phyloP scores from a whole-genome alignment of 1,140 invertebrate genomes.

The Drosophila ogumai region DNA sequence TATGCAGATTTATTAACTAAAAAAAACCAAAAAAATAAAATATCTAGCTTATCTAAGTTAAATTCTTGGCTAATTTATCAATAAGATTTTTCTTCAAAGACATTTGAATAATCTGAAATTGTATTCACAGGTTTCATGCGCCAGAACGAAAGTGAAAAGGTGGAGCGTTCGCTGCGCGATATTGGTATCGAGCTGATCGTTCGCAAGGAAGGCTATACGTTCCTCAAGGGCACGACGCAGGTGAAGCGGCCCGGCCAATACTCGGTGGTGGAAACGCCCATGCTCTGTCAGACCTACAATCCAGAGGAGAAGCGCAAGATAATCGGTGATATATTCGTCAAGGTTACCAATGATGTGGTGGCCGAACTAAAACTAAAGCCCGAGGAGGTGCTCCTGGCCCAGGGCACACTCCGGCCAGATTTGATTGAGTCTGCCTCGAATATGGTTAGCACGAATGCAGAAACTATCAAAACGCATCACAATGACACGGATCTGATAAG shows the following conservation, averaged over 20 bases:
- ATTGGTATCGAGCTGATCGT: constrained; percentile 95
- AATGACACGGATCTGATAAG: constrained; percentile 99
- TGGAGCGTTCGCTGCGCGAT: constrained; percentile 93
- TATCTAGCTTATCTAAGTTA: too few relatives aligned
- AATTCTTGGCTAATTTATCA: neutral
- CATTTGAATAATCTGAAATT: neutral
- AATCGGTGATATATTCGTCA: constrained; percentile 99
- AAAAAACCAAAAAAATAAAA: too few relatives aligned
- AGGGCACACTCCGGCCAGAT: constrained; percentile 98
- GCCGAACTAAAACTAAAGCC: constrained; percentile 92
- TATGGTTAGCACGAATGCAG: constrained; percentile 94
- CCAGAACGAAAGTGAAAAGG: constrained; percentile 96
- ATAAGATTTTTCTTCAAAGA: neutral
- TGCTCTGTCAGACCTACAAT: constrained; percentile 93
- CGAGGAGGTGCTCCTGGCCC: constrained; percentile 94
- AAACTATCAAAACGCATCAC: constrained; percentile 99
- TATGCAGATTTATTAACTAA: too few relatives aligned
- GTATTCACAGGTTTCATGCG: constrained; percentile 94
- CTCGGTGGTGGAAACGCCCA: constrained; percentile 90
- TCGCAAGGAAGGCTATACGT: constrained; percentile 90
- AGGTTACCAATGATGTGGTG: constrained; percentile 93
- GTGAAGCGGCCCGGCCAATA: constrained; percentile 86
- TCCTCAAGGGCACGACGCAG: constrained; percentile 92
- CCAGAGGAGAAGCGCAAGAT: constrained; percentile 99
- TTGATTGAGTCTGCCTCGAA: constrained; percentile 98